Percentiles rank a stretch among this genome's conserved stretches.
Evolutionary conservation across 2,888 invertebrate genomes (phyloP).

Genomic region (Aethes cnicana): DNA sequence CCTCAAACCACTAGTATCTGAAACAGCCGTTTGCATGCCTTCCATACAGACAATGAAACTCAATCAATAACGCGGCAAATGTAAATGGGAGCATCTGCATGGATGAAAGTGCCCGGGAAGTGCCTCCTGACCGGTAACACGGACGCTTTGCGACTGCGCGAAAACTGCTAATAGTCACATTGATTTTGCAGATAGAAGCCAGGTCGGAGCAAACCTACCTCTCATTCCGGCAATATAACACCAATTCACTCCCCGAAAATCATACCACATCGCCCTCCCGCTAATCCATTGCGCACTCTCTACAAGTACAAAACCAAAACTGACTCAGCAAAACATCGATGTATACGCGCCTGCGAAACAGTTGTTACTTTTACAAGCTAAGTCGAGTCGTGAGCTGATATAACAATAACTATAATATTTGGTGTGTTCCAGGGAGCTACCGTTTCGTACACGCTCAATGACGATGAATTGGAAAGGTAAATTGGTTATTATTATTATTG

Average conservation of each 20-base stretch:
- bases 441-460: conserved; percentile 64
- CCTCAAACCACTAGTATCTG: neutral
- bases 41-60: conserved; percentile 16
- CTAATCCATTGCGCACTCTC: conserved; percentile 45
- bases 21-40: neutral
- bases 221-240: conserved; percentile 49
- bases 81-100: conserved; percentile 30
- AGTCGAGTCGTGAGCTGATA: conserved; percentile 63
- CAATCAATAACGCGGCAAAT: conserved; percentile 31
- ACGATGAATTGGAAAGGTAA: conserved; percentile 67
- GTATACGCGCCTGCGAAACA: neutral
- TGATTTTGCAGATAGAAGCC: conserved; percentile 83
- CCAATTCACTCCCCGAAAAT: conserved; percentile 36
- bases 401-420: conserved; percentile 74
- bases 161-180: conserved; percentile 81
- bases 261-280: conserved; percentile 39
- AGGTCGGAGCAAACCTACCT: conserved; percentile 76
- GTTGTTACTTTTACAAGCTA: conserved; percentile 33
- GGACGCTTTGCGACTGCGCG: conserved; percentile 79
- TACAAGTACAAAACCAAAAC: conserved; percentile 36
- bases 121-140: conserved; percentile 65
- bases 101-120: conserved; percentile 29
- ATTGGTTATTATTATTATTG: conserved; percentile 62
- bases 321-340: conserved; percentile 35
- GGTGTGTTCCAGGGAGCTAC: conserved; percentile 63